These are phyloP conservation scores for Yponomeuta plumbellus DNA, from an alignment of 2,888 invertebrate genomes.

Conservation along the genomic window DNA sequence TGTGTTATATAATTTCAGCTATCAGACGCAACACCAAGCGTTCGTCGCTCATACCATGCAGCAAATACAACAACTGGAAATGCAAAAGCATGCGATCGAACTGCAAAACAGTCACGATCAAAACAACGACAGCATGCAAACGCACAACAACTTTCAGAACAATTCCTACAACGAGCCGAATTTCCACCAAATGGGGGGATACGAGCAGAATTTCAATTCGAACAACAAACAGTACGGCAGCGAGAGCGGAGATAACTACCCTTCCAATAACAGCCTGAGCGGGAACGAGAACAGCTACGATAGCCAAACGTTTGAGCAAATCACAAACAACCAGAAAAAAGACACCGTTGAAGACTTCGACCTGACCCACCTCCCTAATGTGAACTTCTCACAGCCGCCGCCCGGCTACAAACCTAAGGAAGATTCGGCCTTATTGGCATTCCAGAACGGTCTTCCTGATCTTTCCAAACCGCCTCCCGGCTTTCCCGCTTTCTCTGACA, in stretches of 20 bases:
- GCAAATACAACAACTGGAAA: constrained; percentile 89
- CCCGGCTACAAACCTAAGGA: constrained; percentile 59
- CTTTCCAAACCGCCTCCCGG: constrained; percentile 92
- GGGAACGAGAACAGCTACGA: constrained; percentile 72
- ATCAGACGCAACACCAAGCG: constrained; percentile 96
- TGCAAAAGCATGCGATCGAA: constrained; percentile 83
- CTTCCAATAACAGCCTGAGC: constrained; percentile 64
- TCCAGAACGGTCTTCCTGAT: constrained; percentile 83
- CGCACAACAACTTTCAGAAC: constrained; percentile 41
- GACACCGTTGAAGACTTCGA: constrained; percentile 44
- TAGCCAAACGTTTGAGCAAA: constrained; percentile 62
- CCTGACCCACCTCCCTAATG: constrained; percentile 54
- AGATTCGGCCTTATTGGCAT: constrained; percentile 50
- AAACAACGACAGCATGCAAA: constrained; percentile 45
- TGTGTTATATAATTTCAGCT: constrained; percentile 62
- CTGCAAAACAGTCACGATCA: constrained; percentile 59
- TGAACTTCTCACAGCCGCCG: constrained; percentile 69
- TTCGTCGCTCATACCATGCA: constrained; percentile 94
- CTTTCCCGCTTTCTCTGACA: constrained; percentile 74
- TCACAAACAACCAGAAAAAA: constrained; percentile 10
- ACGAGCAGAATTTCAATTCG: constrained; percentile 49
- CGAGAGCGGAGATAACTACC: constrained; percentile 62
- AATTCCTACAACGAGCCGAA: constrained; percentile 47
- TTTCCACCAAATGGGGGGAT: constrained; percentile 45
- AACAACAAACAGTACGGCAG: constrained; percentile 54